Evolutionary conservation across 2,113 vertebrate species (phyloP).

Genomic region (Leucoraja erinaceus): DNA sequence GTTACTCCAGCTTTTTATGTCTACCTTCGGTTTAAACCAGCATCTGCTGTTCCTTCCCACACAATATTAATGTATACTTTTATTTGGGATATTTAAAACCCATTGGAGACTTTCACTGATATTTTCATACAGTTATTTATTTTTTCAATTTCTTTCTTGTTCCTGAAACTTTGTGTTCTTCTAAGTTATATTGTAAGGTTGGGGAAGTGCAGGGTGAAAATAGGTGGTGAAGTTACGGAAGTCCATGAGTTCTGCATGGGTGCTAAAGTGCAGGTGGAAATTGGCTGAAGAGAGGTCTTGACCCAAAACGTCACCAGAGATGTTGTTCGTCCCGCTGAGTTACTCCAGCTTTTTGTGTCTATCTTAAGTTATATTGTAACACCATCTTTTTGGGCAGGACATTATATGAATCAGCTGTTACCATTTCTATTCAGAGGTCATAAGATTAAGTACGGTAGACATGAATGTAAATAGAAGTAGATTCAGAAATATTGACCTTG

Average conservation of each 20-base stretch:
- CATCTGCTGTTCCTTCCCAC: background rate
- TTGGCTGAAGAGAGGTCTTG: no score
- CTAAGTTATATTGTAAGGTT: background rate
- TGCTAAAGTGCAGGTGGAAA: no score
- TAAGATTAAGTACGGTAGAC: background rate
- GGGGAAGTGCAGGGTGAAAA: no score
- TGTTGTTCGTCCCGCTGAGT: no score
- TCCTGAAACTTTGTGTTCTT: background rate
- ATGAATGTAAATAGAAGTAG: no score
- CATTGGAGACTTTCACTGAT: background rate
- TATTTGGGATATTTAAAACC: background rate
- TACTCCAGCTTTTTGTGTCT: no score
- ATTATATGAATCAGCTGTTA: background rate
- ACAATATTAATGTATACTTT: background rate
- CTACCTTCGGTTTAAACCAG: no score
- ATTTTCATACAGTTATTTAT: background rate
- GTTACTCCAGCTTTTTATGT: no score
- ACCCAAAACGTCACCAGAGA: no score
- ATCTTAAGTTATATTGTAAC: background rate
- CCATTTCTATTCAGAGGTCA: background rate
- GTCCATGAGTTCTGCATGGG: no score
- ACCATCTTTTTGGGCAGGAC: background rate
- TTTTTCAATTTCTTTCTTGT: background rate
- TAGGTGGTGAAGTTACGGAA: no score
- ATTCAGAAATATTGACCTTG: background rate